Percentiles rank a stretch among this genome's conserved stretches.
Conservation (phyloP, 2,888 invertebrate genomes). For the Cabera pusaria region DNA sequence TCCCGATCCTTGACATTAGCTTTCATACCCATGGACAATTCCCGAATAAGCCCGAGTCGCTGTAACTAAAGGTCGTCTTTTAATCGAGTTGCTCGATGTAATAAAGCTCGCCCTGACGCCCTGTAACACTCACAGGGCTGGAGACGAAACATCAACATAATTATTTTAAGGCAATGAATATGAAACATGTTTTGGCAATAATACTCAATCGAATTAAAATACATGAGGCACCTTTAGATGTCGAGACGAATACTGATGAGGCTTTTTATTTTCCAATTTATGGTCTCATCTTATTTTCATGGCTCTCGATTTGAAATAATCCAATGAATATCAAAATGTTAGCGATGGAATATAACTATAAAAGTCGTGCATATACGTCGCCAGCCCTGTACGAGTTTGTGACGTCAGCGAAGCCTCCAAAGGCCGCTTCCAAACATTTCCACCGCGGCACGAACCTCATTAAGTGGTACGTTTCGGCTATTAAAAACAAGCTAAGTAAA, state of each 20-base stretch:
- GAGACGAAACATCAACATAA: slow-evolving; percentile 4
- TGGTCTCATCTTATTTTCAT: background rate
- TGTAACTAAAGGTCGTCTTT: slow-evolving; percentile 35
- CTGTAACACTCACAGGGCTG: no score
- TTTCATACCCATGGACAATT: slow-evolving; percentile 32
- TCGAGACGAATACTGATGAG: slow-evolving; percentile 9
- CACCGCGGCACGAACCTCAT: slow-evolving; percentile 16
- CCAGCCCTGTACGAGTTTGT: slow-evolving; percentile 16
- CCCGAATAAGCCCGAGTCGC: slow-evolving; percentile 29
- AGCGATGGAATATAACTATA: no score
- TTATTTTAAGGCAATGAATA: background rate
- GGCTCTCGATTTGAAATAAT: background rate
- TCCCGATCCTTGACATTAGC: slow-evolving; percentile 50
- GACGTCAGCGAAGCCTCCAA: slow-evolving; percentile 10
- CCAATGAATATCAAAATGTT: background rate
- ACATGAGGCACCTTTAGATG: slow-evolving; percentile 3
- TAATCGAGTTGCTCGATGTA: slow-evolving; percentile 34
- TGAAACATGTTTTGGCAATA: slow-evolving; percentile 6
- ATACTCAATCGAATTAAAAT: slow-evolving; percentile 12
- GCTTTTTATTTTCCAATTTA: slow-evolving; percentile 2
- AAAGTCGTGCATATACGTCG: background rate
- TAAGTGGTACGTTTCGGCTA: slow-evolving; percentile 14
- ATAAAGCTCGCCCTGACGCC: slow-evolving; percentile 26
- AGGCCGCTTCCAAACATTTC: slow-evolving; percentile 13
- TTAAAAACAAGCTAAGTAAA: slow-evolving; percentile 8